Evolutionary conservation across 2,888 invertebrate species (phyloP).

Genomic region (Lithophane socia): DNA sequence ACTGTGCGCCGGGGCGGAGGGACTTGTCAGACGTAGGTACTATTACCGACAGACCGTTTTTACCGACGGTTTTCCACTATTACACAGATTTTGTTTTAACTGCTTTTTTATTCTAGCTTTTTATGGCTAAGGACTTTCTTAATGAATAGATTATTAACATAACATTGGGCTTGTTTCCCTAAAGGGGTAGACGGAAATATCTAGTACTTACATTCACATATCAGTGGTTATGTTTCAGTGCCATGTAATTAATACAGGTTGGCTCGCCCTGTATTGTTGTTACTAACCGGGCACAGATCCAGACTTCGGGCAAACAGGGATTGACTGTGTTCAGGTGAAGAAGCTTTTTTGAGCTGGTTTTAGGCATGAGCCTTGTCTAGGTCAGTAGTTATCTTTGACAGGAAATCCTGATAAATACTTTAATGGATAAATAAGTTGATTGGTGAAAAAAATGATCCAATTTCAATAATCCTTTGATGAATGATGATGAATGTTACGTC

Average conservation of each 20-base stretch:
- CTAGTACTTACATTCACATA: background rate
- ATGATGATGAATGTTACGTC: background rate
- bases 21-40: slow-evolving; percentile 39
- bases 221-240: background rate
- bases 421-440: background rate
- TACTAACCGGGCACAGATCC: no score
- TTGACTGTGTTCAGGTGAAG: background rate
- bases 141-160: background rate
- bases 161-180: background rate
- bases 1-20: slow-evolving; percentile 31
- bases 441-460: background rate
- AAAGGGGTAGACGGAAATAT: background rate
- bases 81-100: slow-evolving; percentile 18
- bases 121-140: background rate
- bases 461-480: background rate
- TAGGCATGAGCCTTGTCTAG: background rate
- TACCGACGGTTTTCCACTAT: slow-evolving; percentile 15
- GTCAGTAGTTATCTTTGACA: background rate
- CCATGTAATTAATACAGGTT: no score
- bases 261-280: no score
- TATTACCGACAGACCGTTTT: slow-evolving; percentile 28
- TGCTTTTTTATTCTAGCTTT: slow-evolving; percentile 11
- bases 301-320: background rate
- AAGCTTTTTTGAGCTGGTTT: background rate
- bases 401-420: background rate